Conservation (phyloP, 2,888 invertebrate species). For the Euzetes globulus region DNA sequence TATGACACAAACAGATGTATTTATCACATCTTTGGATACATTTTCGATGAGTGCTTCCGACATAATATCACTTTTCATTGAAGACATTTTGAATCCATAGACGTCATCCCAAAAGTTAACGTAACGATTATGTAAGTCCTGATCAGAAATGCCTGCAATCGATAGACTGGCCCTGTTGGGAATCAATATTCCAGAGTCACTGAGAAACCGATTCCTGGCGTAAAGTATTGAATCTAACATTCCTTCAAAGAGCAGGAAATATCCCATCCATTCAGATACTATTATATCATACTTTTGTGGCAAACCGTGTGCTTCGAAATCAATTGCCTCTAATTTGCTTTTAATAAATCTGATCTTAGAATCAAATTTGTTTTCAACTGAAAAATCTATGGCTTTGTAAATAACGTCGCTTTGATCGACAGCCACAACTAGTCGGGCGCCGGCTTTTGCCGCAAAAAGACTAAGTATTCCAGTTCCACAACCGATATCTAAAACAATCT, state of each 20-base stretch:
- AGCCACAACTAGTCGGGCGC: slow-evolving; percentile 64
- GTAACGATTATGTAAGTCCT: slow-evolving; percentile 61
- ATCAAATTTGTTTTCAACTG: slow-evolving; percentile 64
- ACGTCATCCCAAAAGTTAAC: slow-evolving; percentile 87
- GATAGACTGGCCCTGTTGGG: slow-evolving; percentile 78
- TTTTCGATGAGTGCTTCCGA: slow-evolving; percentile 65
- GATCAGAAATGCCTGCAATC: slow-evolving; percentile 69
- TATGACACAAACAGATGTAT: slow-evolving; percentile 55
- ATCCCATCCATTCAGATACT: slow-evolving; percentile 98
- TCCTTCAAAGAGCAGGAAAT: slow-evolving; percentile 89
- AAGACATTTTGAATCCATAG: slow-evolving; percentile 87
- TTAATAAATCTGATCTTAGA: slow-evolving; percentile 68
- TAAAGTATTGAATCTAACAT: slow-evolving; percentile 91
- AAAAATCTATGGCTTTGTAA: slow-evolving; percentile 50
- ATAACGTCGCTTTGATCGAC: slow-evolving; percentile 52
- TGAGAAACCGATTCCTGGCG: slow-evolving; percentile 72
- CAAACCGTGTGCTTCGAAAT: slow-evolving; percentile 13
- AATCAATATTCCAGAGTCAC: slow-evolving; percentile 65
- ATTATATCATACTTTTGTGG: slow-evolving; percentile 62
- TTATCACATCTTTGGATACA: slow-evolving; percentile 58
- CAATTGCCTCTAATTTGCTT: slow-evolving; percentile 71
- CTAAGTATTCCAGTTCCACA: slow-evolving; percentile 67
- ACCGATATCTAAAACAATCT: slow-evolving; percentile 58
- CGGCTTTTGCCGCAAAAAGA: slow-evolving; percentile 78
- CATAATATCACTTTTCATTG: slow-evolving; percentile 74